Base-by-base conservation (phyloP, 2,888 invertebrate genomes). In the Scaptomyza parva region DNA sequence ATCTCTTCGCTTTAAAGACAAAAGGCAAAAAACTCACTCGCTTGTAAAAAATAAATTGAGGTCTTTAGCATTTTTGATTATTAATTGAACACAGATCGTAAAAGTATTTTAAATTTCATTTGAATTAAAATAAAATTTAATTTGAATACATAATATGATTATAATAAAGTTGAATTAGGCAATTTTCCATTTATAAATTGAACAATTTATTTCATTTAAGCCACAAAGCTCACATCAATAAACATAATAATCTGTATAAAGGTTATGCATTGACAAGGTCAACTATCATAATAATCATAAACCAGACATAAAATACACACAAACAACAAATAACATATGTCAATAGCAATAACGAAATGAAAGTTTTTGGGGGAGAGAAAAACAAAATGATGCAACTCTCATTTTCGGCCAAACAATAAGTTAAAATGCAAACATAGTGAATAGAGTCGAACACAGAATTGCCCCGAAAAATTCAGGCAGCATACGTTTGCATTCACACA, bases 1-100 rank as follows among this genome's bases (percentile, higher is more conserved):
- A 66, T 47, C 30, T 58, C 66, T 60, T 55, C 55, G 41, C 43
- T 58, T 66, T 54, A 48, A 51, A 44, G 50, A 41, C n/a, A 58
- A 55, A 63, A 14, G 53, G 59, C n/a, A n/a, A 41, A 45, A 51
- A 61, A 70, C 69, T 70, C 81, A 84, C 52, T 84, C 70, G 47
- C 30, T 65, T 75, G 82, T 61, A 57, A 77, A 70, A 83, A 78
- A 84, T 80, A 82, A 84, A 86, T 82, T 86, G 75, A 52, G 35
- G 43, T 52, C 5, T 43, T 50, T n/a, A 30, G 44, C 61, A 53
- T 65, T 58, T 54, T 55, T 52, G 40, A 70, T 69, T 70, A 78
- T 66, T 70, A 78, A 68, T 71, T 70, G 59, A 35, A 18, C 28
- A 43, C 60, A 52, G 57, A 44, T 52, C 26, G n/a, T 35, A 37